Percentiles rank a stretch among this genome's conserved stretches.
These are phyloP conservation scores for Agrochola litura DNA, from an alignment of 2,888 invertebrate species.

Conservation along the genomic window DNA sequence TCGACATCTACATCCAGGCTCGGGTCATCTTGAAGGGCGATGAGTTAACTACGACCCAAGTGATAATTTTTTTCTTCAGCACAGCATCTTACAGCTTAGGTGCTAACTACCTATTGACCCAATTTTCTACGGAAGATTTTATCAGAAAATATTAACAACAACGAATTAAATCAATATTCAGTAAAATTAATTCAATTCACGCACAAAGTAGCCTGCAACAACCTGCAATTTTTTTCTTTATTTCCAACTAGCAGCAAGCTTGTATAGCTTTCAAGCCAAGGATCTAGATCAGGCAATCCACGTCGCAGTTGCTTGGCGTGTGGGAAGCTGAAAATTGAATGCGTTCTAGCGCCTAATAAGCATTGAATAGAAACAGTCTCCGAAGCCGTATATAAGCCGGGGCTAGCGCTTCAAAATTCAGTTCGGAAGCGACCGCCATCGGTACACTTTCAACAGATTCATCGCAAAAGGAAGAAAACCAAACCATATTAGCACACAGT, in stretches of 20 bases:
- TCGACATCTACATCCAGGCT: background rate
- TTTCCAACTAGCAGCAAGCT: background rate
- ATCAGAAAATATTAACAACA: background rate
- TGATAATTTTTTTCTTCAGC: background rate
- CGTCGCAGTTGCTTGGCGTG: constrained; percentile 69
- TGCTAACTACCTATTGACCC: background rate
- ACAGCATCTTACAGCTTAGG: background rate
- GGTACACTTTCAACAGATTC: constrained; percentile 76
- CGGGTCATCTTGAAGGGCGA: background rate
- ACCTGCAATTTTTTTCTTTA: background rate
- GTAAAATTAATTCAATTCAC: background rate
- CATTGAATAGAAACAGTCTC: constrained; percentile 75
- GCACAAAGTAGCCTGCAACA: background rate
- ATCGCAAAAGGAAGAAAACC: constrained; percentile 71
- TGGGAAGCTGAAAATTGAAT: constrained; percentile 87
- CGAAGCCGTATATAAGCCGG: constrained; percentile 80
- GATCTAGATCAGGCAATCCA: constrained; percentile 52
- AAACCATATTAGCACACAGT: constrained; percentile 75
- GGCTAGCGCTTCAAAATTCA: constrained; percentile 70
- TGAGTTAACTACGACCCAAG: background rate
- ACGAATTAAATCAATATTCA: background rate
- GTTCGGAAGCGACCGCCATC: constrained; percentile 82
- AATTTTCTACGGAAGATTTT: background rate
- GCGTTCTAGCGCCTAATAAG: constrained; percentile 87
- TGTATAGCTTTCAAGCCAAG: constrained; percentile 28